Evolutionary conservation across 2,888 invertebrate species (phyloP), one percentile per base, ranked within the genome.

Genomic region (Parapristionchus giblindavisi): DNA sequence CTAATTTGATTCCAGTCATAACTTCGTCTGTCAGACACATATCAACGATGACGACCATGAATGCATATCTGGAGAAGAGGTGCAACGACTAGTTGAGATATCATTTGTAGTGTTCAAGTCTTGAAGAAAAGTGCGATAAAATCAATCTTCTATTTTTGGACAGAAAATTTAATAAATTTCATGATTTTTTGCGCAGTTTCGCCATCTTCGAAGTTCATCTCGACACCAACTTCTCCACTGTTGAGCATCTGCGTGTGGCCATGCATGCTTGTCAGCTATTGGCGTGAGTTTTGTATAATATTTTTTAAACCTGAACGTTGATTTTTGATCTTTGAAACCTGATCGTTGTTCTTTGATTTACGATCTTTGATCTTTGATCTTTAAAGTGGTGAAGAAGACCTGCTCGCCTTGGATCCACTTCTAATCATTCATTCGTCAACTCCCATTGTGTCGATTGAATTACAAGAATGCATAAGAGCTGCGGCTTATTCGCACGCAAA

Each of bases 261-360:
- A n/a, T 71, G 21, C 54, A 71, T n/a, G 70, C 70, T 29, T 71
- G 70, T n/a, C 70, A 71, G 40, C 34, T 56, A 36, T n/a, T 71
- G 21, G 21, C 70, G 70, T 71, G 17, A 71, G 70, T 60, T 8
- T n/a, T n/a, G 5, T 14, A 6, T 6, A 54, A 14, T 43, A 43
- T 43, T 43, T 68, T 24, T 36, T 8, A 11, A 5, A 8, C 29
- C 8, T 24, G 63, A 36, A 65, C 14, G 29, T 32, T 38, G 61
- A 36, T 24, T 3, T 6, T 3, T 11, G 8, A 27, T 4, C 29
- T 11, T 8, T 3, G 27, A 24, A 27, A 11, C 2, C 24, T 24
- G 11, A 56, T 11, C 14, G 56, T 14, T 56, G 29, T 56, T 4
- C 32, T 61, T 17, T 4, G 4, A 58, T 3, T 3, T 36, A 61